Base-by-base conservation (phyloP, 2,113 vertebrate species). In the Noctilio leporinus region DNA sequence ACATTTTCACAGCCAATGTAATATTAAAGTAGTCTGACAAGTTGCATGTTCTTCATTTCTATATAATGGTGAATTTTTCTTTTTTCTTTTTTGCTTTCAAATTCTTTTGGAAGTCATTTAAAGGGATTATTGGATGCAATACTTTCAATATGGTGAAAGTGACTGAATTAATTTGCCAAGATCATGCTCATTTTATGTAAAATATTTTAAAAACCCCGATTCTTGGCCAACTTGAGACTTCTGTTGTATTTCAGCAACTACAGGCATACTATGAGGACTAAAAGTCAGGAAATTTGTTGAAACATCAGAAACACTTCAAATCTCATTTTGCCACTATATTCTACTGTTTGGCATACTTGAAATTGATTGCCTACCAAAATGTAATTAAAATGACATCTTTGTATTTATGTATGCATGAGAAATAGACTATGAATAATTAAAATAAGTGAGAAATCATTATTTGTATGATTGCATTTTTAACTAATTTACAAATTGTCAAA, bases 41-140 rank as follows among this genome's bases (percentile, higher is more conserved):
- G 94, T 96, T 97, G 84, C 93, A 86, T 96, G 84, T 16, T 82
- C 55, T 93, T 98, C 72, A 96, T 98, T 96, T 94, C 78, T 89
- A 45, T 86, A 86, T 82, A 53, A 16, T 83, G 75, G 94, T 92
- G 40, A 67, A 28, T 80, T 40, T 30, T n/a, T n/a, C 89, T 90
- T 51, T 89, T 28, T 28, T 26, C 24, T 59, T 94, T 83, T 69
- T 89, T 93, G 59, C 73, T 95, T 88, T 97, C 19, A 94, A 77
- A 85, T 97, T 83, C 12, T 57, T 86, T 65, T 64, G 11, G 55
- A 98, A 97, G 28, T 85, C 93, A 96, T 97, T 97, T 96, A 97
- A 90, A 97, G 96, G 93, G 73, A 96, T 97, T 96, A 94, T 80
- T 96, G 91, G 51, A 62, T 97, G 93, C 20, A 38, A 67, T 97